Evolutionary conservation across 1,140 invertebrate genomes (phyloP).

Genomic region (Rhopalosiphum maidis): DNA sequence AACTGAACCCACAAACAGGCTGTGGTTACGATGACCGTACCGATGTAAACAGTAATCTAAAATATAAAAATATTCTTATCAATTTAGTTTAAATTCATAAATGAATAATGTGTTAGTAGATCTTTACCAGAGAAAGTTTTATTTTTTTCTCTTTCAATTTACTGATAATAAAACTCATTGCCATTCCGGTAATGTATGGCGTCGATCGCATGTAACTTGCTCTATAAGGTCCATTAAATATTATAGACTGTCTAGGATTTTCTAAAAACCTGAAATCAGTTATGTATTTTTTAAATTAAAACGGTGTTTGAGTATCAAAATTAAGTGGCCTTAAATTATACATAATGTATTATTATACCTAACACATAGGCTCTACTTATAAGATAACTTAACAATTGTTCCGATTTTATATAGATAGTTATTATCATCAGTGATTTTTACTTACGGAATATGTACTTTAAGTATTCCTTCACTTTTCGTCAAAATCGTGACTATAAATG

Average conservation of each 20-base stretch:
- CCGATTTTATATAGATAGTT: neutral
- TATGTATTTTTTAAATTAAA: neutral
- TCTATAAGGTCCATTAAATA: neutral
- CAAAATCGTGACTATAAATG: neutral
- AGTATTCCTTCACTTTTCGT: constrained; percentile 32
- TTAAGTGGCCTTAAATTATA: too few relatives aligned
- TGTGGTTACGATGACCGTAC: neutral
- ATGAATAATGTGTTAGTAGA: neutral
- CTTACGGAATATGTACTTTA: constrained; percentile 31
- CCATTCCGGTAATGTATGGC: neutral
- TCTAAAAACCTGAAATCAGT: constrained; percentile 25
- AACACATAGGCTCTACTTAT: neutral
- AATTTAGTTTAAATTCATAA: neutral
- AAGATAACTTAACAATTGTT: neutral
- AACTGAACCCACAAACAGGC: neutral
- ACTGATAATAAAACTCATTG: too few relatives aligned
- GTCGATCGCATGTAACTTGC: neutral
- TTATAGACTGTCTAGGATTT: neutral
- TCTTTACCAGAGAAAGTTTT: neutral
- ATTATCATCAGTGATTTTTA: neutral
- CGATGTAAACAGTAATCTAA: neutral
- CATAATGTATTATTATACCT: too few relatives aligned
- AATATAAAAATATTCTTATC: neutral
- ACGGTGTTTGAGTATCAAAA: neutral
- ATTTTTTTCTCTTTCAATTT: neutral